A percentile compares a stretch with the other conserved stretches of the same genome.
Evolutionary conservation across 2,113 vertebrate species (phyloP).

Genomic region (Aspidoscelis tigris): DNA sequence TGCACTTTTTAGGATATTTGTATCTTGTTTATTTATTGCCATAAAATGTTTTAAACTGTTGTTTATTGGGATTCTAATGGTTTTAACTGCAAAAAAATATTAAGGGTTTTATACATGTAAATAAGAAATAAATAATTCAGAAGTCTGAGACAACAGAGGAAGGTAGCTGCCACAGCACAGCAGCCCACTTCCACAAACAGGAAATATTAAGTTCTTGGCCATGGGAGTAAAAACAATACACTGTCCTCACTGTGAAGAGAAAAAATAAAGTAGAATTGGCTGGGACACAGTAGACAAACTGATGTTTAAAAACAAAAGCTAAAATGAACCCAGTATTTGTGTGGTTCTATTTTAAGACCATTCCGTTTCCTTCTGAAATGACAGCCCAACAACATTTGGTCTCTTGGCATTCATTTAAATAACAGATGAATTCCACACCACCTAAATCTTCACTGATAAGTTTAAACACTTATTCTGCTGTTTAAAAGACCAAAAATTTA

Average conservation of each 20-base stretch:
- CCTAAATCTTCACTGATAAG: not conserved
- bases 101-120: no score
- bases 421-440: not conserved
- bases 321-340: not conserved
- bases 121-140: not conserved
- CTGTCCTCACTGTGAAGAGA: not conserved
- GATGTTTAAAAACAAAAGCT: not conserved
- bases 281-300: not conserved
- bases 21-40: no score
- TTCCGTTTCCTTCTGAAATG: not conserved
- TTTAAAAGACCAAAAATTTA: not conserved
- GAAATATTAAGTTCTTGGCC: not conserved
- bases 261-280: not conserved
- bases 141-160: not conserved
- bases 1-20: no score
- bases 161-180: not conserved
- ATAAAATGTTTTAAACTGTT: no score
- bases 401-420: not conserved
- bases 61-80: no score
- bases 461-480: not conserved
- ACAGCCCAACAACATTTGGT: not conserved
- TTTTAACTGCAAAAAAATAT: no score
- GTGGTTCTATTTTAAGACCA: not conserved
- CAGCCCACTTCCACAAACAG: not conserved
- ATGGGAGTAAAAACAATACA: not conserved